Evolutionary conservation across 2,888 invertebrate species (phyloP), one percentile per base, ranked within the genome.

Genomic region (Helobdella robusta): DNA sequence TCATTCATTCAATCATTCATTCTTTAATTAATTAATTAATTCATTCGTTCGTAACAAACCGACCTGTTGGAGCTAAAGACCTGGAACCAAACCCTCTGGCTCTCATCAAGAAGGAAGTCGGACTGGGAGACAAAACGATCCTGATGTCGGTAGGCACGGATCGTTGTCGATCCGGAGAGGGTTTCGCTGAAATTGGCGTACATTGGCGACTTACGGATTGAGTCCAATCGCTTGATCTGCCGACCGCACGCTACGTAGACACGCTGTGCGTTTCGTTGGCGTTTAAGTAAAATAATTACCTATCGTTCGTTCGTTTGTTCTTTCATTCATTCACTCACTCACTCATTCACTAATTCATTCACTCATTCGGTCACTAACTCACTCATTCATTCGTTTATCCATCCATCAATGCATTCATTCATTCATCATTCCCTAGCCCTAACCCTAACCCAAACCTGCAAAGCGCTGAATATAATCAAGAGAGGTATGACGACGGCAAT

Each of bases 131-230:
- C 86, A 77, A 95, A 95, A 76, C 90, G 84, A 5, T 86, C 81
- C 72, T 87, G 84, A 32, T 88, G 87, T 35, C 84, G 83, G 75
- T 88, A 93, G 0, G 93, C 92, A 73, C 92, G 83, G 71, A 93
- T 91, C 0, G 88, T 87, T 15, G 75, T 72, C 8, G 78, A 76
- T 46, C 82, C 82, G 4, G 88, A 87, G 58, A 95, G 86, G 54
- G 89, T 91, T 82, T 97, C 95, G 35, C 90, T 87, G 76, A 95
- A 93, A 81, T 92, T 92, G 15, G 92, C 91, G 81, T 91, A 94
- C 75, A 95, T 90, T 1, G 94, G 95, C 35, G 94, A 94, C 66
- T 92, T 84, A 0, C 90, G 89, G 0, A 93, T 86, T 0, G 92
- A 91, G 78, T 93, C 91, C 67, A 95, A 81, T 60, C 95, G 84